Conservation (phyloP, 1,140 invertebrate genomes). For the Drosophila novamexicana region DNA sequence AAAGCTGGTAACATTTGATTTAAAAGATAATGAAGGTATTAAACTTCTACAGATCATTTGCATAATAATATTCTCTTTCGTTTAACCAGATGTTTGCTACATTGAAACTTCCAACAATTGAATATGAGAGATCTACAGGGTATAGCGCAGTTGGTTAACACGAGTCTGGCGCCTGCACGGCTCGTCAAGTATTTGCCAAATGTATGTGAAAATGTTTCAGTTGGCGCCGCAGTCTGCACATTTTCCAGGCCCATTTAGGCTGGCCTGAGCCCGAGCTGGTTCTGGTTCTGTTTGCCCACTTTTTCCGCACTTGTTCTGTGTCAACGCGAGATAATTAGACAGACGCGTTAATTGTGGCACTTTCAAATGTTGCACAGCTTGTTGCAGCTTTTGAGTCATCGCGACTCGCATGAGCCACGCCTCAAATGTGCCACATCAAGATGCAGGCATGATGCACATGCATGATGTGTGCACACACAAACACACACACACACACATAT, state of each 20-base stretch:
- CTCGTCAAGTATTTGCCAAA: conserved; percentile 59
- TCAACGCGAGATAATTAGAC: conserved; percentile 68
- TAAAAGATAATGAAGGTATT: too few species aligned
- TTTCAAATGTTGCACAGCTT: conserved; percentile 36
- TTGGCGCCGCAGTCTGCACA: conserved; percentile 46
- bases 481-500: conserved; percentile 1
- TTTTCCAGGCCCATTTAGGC: conserved; percentile 11
- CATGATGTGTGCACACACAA: not conserved
- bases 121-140: not conserved
- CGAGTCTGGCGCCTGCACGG: not conserved
- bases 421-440: conserved; percentile 28
- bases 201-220: conserved; percentile 61
- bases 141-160: not conserved
- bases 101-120: not conserved
- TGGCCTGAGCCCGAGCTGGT: not conserved
- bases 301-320: conserved; percentile 39
- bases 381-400: conserved; percentile 31
- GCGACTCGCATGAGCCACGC: conserved; percentile 35
- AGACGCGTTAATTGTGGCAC: conserved; percentile 73
- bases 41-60: too few species aligned
- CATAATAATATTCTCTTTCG: too few species aligned
- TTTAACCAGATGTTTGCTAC: too few species aligned
- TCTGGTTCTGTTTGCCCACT: conserved; percentile 3
- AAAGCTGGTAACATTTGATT: too few species aligned
- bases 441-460: not conserved